These are phyloP conservation scores for Melikaiella ostensackeni DNA, from an alignment of 2,888 invertebrate genomes.

Conservation along the genomic window DNA sequence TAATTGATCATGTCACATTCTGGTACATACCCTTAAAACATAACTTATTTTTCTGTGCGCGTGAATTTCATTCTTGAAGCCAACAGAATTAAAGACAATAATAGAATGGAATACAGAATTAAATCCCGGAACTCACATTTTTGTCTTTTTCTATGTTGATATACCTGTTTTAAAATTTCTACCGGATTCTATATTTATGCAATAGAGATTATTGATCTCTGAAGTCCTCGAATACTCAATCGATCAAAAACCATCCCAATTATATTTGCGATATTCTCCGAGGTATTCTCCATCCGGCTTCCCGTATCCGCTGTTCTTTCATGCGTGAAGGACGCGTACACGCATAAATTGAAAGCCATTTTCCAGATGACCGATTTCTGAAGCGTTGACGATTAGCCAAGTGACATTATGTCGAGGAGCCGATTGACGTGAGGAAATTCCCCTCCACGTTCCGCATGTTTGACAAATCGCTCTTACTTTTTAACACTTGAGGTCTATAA, in stretches of 20 bases:
- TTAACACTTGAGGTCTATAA: not conserved
- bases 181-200: no score
- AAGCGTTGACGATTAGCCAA: conserved; percentile 11
- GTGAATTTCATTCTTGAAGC: no score
- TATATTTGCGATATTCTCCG: not conserved
- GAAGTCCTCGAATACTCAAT: not conserved
- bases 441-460: not conserved
- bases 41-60: no score
- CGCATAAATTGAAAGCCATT: conserved; percentile 35
- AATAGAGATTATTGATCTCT: no score
- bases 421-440: not conserved
- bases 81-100: no score
- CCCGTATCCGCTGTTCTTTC: conserved; percentile 1
- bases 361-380: conserved; percentile 33
- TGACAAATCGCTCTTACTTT: not conserved
- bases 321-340: conserved; percentile 36
- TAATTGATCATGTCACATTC: no score
- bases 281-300: not conserved
- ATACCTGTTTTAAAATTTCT: no score
- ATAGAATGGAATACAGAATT: no score
- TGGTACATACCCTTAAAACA: no score
- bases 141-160: no score
- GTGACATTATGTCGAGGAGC: not conserved
- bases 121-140: no score
- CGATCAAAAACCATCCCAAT: not conserved